phyloP scores from a whole-genome alignment of 2,113 vertebrate species.

The Dendrocopos noguchii region DNA sequence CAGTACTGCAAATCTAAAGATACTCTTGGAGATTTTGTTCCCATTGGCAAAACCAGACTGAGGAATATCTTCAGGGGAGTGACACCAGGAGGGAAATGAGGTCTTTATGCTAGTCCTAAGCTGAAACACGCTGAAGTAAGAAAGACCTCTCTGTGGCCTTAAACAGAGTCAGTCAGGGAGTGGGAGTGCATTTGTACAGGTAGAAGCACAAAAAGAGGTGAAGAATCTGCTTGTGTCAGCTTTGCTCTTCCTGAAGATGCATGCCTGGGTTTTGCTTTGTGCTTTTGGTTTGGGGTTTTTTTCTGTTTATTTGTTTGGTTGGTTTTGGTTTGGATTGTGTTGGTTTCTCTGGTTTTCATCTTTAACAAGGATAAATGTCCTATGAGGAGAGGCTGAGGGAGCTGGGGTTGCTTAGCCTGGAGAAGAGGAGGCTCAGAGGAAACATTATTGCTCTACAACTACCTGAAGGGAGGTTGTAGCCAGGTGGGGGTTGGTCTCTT shows the following conservation, averaged over 20 bases:
- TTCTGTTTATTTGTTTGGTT: neutral
- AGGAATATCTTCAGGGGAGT: neutral
- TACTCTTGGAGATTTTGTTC: neutral
- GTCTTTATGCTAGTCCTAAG: neutral
- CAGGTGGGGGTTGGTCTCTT: too few species aligned
- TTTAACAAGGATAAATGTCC: neutral
- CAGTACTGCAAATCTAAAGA: neutral
- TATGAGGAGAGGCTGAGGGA: too few species aligned
- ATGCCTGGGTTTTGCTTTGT: neutral
- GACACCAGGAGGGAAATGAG: neutral
- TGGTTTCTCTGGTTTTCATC: neutral
- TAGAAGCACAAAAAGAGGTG: neutral
- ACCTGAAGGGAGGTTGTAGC: too few species aligned
- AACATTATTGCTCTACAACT: too few species aligned
- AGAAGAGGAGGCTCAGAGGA: too few species aligned
- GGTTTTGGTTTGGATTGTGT: too few species aligned
- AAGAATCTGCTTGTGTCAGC: conserved; percentile 28
- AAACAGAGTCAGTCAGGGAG: neutral
- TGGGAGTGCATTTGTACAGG: neutral
- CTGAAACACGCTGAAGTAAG: neutral
- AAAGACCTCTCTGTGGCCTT: neutral
- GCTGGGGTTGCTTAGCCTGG: too few species aligned
- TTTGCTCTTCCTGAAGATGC: neutral
- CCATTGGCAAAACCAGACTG: neutral
- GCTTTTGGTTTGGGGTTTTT: neutral